Evolutionary conservation across 2,797 vertebrate species (phyloP).

Genomic region (Tokudaia tokunoshimensis): DNA sequence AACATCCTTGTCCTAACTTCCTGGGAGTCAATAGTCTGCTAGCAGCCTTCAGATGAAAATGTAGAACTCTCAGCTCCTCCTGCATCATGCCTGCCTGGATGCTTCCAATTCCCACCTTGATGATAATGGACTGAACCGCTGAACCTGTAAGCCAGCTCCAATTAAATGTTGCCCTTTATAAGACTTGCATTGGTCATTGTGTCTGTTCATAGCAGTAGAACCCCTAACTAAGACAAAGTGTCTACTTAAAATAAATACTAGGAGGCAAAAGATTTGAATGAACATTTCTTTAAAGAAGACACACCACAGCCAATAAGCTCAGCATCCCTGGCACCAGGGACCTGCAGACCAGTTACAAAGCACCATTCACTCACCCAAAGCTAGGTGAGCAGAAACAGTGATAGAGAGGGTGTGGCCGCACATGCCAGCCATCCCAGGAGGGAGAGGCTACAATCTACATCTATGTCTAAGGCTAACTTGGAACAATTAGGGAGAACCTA

Average conservation of each 20-base stretch:
- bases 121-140: too few species aligned
- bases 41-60: too few species aligned
- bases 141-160: too few species aligned
- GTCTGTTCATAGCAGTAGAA: too few species aligned
- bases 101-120: too few species aligned
- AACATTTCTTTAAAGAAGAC: neutral
- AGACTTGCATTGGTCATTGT: too few species aligned
- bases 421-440: neutral
- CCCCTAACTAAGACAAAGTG: neutral
- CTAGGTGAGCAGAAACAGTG: neutral
- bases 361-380: neutral
- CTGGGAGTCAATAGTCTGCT: too few species aligned
- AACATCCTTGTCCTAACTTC: too few species aligned
- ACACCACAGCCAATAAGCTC: neutral
- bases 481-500: too few species aligned
- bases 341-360: slow-evolving; percentile 14
- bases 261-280: neutral
- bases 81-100: too few species aligned
- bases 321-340: neutral
- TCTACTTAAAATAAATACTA: slow-evolving; percentile 36
- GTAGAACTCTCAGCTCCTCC: too few species aligned
- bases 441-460: neutral
- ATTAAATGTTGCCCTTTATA: too few species aligned
- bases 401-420: neutral
- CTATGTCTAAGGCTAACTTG: neutral